Evolutionary conservation across 2,888 invertebrate genomes (phyloP).

Genomic region (Sesia bembeciformis): DNA sequence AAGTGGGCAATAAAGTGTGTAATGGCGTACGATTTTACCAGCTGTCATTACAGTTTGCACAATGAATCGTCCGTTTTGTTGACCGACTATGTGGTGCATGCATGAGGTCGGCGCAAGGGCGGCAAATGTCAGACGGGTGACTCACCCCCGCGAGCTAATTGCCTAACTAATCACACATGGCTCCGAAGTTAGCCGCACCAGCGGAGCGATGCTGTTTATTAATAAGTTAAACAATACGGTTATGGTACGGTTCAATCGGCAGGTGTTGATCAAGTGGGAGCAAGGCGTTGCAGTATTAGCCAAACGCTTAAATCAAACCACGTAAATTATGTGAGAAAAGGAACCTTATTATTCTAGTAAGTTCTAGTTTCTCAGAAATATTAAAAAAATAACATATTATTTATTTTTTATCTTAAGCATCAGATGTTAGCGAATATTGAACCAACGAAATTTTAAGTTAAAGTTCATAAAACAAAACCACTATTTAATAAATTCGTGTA

Average conservation of each 20-base stretch:
- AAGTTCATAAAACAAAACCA: too few species aligned
- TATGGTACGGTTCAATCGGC: neutral
- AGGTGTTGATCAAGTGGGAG: neutral
- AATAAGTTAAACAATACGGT: neutral
- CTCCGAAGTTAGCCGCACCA: neutral
- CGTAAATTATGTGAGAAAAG: too few species aligned
- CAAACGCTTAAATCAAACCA: too few species aligned
- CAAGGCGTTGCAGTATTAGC: neutral
- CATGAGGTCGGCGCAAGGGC: constrained; percentile 40
- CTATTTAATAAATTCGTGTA: too few species aligned
- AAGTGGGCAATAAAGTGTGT: constrained; percentile 5
- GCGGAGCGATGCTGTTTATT: neutral
- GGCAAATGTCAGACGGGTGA: constrained; percentile 55
- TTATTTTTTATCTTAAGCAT: too few species aligned
- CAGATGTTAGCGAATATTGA: too few species aligned
- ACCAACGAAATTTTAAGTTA: too few species aligned
- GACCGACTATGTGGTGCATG: constrained; percentile 10
- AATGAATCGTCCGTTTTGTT: constrained; percentile 9
- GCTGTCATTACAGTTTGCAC: constrained; percentile 12
- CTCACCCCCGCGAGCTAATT: constrained; percentile 26
- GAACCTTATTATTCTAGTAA: too few species aligned
- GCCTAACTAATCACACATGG: neutral
- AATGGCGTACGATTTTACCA: constrained; percentile 8
- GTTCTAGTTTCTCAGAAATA: too few species aligned
- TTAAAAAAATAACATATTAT: too few species aligned